phyloP scores from a whole-genome alignment of 2,888 invertebrate species.

The Apomyelois bistriatella region DNA sequence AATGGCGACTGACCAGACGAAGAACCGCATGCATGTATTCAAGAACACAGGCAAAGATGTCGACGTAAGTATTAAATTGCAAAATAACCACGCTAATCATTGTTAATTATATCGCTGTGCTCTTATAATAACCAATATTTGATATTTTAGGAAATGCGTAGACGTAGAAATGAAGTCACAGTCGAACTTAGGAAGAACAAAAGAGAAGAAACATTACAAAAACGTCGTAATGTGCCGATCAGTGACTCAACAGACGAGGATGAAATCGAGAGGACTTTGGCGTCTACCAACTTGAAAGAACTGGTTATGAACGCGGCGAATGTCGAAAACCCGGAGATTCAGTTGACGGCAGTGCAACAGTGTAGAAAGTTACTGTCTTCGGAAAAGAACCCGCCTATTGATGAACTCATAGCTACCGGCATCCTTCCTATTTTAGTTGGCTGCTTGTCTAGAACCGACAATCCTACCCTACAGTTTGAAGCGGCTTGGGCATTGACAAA shows the following conservation, averaged over 20 bases:
- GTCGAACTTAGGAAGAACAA: conserved; percentile 98
- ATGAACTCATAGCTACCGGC: conserved; percentile 95
- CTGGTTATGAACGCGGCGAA: conserved; percentile 93
- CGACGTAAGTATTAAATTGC: conserved; percentile 87
- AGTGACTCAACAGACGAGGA: conserved; percentile 91
- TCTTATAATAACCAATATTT: neutral
- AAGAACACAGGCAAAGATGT: conserved; percentile 99
- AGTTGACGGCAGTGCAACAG: conserved; percentile 95
- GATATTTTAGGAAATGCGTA: conserved; percentile 93
- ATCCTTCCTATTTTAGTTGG: conserved; percentile 96
- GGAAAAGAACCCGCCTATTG: conserved; percentile 99
- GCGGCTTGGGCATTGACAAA: conserved; percentile 99
- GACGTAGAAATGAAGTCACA: conserved; percentile 97
- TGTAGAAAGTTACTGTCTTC: conserved; percentile 97
- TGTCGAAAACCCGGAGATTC: conserved; percentile 87
- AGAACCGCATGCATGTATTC: conserved; percentile 95
- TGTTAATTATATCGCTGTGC: neutral
- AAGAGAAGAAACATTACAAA: conserved; percentile 97
- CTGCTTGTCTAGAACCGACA: conserved; percentile 92
- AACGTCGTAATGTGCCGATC: conserved; percentile 96
- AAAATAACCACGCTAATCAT: conserved; percentile 10
- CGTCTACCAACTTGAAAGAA: conserved; percentile 87
- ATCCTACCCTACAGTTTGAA: conserved; percentile 96
- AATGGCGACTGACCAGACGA: conserved; percentile 89
- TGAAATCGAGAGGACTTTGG: conserved; percentile 84